Evolutionary conservation across 1,140 invertebrate species (phyloP), one percentile per base, ranked within the genome.

Genomic region (Pentalonia nigronervosa): DNA sequence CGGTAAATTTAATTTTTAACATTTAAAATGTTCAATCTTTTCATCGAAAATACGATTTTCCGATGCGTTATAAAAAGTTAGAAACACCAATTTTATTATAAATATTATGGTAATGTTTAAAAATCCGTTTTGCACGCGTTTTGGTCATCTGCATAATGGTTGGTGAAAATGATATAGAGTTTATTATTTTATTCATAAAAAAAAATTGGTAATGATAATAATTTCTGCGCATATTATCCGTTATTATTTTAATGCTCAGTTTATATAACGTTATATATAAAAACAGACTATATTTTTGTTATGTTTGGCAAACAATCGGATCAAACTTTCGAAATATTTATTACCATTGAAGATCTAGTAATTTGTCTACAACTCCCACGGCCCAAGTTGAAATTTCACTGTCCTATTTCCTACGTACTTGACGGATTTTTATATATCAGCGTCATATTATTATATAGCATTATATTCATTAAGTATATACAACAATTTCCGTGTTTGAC

Each of bases 271-370:
- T 88, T 88, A n/a, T n/a, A n/a, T n/a, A n/a, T 50, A 21, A 48
- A 88, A 88, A 47, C 84, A 36, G 45, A 88, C 47, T 88, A 17
- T 45, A 48, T n/a, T 50, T 88, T 25, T 34, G 36, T 60, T 25
- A 45, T 60, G 23, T 25, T 90, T 90, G 88, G 88, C 88, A 90
- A 60, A 53, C 88, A 41, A 21, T 60, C 23, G n/a, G 36, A 60
- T 90, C 20, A 41, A 60, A 90, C n/a, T 90, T 56, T 56, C 56
- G 50, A 90, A 90, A 90, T 23, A 90, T 56, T 90, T 90, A 90
- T 90, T 60, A 23, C 88, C 21, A 4, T 60, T 41, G 36, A 36
- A 60, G 25, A 90, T 41, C 30, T 88, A 47, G 20, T 88, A 88
- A 88, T 88, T 88, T 34, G n/a, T 47, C 23, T 45, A 30, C 25